phyloP scores from a whole-genome alignment of 2,113 vertebrate species.

The Microcebus murinus region DNA sequence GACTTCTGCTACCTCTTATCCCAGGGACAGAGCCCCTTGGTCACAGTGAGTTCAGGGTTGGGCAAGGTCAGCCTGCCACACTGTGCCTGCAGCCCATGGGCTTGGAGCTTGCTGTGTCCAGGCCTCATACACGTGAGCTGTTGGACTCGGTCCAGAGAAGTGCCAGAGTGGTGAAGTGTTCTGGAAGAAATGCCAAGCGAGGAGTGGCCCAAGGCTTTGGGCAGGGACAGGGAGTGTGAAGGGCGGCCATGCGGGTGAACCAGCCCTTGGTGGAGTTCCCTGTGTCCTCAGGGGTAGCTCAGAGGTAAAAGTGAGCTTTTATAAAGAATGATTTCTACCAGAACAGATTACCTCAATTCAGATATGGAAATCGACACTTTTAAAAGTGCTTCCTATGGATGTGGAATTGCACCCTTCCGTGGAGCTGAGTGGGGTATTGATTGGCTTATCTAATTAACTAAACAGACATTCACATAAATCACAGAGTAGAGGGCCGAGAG shows the following conservation, averaged over 20 bases:
- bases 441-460: not conserved
- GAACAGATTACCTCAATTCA: not conserved
- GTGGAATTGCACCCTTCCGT: not conserved
- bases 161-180: not conserved
- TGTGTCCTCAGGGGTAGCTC: not conserved
- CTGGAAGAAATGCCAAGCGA: not conserved
- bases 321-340: not conserved
- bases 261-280: not conserved
- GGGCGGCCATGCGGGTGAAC: not conserved
- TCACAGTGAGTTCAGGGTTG: fast-evolving
- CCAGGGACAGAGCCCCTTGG: not conserved
- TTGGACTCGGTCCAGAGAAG: not conserved
- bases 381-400: not conserved
- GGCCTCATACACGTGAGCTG: not conserved
- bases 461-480: not conserved
- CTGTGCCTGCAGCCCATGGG: fast-evolving
- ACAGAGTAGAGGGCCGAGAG: not conserved
- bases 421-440: not conserved
- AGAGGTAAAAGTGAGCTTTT: not conserved
- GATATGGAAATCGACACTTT: not conserved
- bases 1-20: not conserved
- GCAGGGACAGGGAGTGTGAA: not conserved
- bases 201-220: not conserved
- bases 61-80: not conserved
- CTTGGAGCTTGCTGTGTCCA: not conserved